phyloP scores from a whole-genome alignment of 1,140 invertebrate genomes.

The Drosophila jambulina region DNA sequence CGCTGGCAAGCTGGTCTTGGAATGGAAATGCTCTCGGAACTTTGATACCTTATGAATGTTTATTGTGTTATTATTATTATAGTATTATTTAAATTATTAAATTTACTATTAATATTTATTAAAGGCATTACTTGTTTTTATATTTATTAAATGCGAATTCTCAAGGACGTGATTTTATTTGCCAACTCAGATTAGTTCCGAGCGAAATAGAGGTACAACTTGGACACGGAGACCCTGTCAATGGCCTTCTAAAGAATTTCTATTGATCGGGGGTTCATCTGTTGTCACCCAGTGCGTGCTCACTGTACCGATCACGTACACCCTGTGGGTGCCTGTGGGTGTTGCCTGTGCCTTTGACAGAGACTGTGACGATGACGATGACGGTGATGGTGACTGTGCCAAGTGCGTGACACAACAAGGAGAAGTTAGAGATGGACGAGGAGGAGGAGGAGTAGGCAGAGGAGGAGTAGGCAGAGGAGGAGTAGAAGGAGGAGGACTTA shows the following conservation, averaged over 20 bases:
- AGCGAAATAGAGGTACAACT: neutral
- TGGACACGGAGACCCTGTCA: slow-evolving; percentile 3
- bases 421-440: neutral
- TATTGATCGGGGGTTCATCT: slow-evolving; percentile 22
- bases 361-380: neutral
- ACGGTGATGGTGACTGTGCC: slow-evolving; percentile 6
- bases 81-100: neutral
- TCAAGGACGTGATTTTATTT: neutral
- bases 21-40: neutral
- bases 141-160: no score
- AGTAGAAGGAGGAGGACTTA: no score
- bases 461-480: no score
- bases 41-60: neutral
- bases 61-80: neutral
- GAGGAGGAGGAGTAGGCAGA: neutral
- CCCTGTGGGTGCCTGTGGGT: slow-evolving; percentile 8
- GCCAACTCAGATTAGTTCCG: neutral
- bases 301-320: slow-evolving; percentile 46
- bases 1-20: slow-evolving; percentile 5
- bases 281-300: slow-evolving; percentile 36
- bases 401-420: slow-evolving; percentile 57
- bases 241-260: slow-evolving; percentile 1
- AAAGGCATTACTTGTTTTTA: neutral
- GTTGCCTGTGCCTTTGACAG: slow-evolving; percentile 23
- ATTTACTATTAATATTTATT: neutral